phyloP scores from a whole-genome alignment of 2,113 vertebrate species.

The Riparia riparia region DNA sequence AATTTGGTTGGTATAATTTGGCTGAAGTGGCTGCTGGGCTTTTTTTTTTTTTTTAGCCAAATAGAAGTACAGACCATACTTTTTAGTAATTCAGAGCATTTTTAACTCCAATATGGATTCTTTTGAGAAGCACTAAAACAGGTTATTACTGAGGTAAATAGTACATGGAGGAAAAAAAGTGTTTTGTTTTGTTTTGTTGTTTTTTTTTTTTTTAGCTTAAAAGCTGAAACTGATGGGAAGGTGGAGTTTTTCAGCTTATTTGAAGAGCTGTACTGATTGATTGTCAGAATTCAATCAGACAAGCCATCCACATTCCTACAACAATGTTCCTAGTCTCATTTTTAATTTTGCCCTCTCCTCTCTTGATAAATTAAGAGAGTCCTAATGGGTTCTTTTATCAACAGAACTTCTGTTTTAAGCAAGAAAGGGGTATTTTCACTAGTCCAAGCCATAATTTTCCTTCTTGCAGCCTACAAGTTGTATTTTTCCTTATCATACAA shows the following conservation, averaged over 20 bases:
- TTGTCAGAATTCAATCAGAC: neutral
- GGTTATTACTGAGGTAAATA: neutral
- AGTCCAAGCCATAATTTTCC: neutral
- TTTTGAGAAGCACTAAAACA: neutral
- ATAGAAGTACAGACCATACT: neutral
- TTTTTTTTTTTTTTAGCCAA: neutral
- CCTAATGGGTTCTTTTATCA: neutral
- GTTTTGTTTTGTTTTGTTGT: too few relatives aligned
- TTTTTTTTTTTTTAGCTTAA: neutral
- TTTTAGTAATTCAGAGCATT: neutral
- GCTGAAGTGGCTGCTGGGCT: neutral
- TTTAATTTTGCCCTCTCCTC: neutral
- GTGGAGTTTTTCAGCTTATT: neutral
- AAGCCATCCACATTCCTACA: neutral
- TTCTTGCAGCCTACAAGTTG: neutral
- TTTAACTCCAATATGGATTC: neutral
- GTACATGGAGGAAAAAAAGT: neutral
- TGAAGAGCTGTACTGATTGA: neutral
- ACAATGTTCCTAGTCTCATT: neutral
- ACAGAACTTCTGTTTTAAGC: neutral
- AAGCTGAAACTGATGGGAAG: neutral
- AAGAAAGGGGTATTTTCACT: neutral
- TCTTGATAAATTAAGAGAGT: neutral
- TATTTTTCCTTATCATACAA: neutral
- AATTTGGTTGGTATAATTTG: neutral